phyloP scores from a whole-genome alignment of 2,888 invertebrate genomes.

The Cheilosia urbana region DNA sequence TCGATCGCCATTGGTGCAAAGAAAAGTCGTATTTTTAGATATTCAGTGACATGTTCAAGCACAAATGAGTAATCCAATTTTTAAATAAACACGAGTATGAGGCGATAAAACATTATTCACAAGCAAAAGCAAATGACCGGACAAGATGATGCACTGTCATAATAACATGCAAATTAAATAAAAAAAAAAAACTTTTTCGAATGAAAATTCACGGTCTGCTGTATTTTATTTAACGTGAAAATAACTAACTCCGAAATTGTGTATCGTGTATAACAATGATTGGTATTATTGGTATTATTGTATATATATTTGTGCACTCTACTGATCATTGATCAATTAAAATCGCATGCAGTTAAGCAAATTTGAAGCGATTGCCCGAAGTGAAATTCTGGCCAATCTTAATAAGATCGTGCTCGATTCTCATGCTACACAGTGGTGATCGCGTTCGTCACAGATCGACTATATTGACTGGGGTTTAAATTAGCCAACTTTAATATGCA shows the following conservation, averaged over 20 bases:
- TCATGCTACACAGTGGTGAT: too few relatives aligned
- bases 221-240: neutral
- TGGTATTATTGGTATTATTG: too few relatives aligned
- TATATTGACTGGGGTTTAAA: too few relatives aligned
- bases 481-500: too few relatives aligned
- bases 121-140: constrained; percentile 41
- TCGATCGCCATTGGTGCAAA: constrained; percentile 3
- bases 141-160: constrained; percentile 36
- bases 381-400: too few relatives aligned
- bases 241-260: neutral
- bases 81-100: constrained; percentile 40
- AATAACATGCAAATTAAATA: constrained; percentile 16
- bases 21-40: constrained; percentile 48
- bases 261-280: too few relatives aligned
- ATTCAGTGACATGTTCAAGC: constrained; percentile 36
- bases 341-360: too few relatives aligned
- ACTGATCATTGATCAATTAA: too few relatives aligned
- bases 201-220: neutral
- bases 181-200: constrained; percentile 3
- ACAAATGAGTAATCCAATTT: constrained; percentile 45
- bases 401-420: too few relatives aligned
- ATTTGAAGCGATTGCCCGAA: too few relatives aligned
- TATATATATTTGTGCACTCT: too few relatives aligned
- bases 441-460: too few relatives aligned
- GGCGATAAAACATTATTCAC: constrained; percentile 20